Percentiles rank a stretch among this genome's conserved stretches.
These are phyloP conservation scores for Cryptus viduatorius DNA, from an alignment of 2,888 invertebrate genomes.

Conservation along the genomic window DNA sequence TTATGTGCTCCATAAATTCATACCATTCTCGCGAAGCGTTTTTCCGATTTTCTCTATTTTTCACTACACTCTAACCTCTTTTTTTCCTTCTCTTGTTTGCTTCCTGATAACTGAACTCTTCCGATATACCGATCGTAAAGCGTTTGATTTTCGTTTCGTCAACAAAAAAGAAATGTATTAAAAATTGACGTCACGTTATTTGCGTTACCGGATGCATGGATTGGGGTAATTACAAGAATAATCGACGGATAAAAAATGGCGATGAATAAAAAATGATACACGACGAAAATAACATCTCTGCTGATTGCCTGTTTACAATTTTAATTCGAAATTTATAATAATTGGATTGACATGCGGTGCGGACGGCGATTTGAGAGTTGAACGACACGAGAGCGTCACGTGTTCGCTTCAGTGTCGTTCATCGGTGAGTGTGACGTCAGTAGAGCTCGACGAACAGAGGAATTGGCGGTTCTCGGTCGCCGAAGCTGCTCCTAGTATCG, in stretches of 20 bases:
- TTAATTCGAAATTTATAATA: no score
- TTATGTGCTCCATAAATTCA: conserved; percentile 84
- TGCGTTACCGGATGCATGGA: background rate
- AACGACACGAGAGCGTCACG: conserved; percentile 56
- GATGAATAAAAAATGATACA: no score
- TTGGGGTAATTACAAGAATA: background rate
- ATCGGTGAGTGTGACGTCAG: conserved; percentile 63
- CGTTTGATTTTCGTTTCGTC: background rate
- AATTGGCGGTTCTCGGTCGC: conserved; percentile 36
- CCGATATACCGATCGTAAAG: conserved; percentile 34
- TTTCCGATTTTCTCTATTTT: conserved; percentile 75
- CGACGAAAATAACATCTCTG: no score
- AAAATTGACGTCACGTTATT: background rate
- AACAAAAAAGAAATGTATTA: background rate
- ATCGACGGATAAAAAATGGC: no score
- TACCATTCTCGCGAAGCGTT: conserved; percentile 78
- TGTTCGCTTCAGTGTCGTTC: conserved; percentile 64
- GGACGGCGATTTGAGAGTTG: conserved; percentile 31
- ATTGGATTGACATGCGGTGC: background rate
- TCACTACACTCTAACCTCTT: conserved; percentile 59
- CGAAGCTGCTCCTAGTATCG: conserved; percentile 10
- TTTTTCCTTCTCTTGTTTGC: conserved; percentile 25
- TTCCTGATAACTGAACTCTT: conserved; percentile 5
- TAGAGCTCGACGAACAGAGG: conserved; percentile 65
- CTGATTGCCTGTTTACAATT: no score